These are phyloP conservation scores for Phyllotis vaccarum DNA, from an alignment of 2,797 vertebrate genomes.

Conservation along the genomic window DNA sequence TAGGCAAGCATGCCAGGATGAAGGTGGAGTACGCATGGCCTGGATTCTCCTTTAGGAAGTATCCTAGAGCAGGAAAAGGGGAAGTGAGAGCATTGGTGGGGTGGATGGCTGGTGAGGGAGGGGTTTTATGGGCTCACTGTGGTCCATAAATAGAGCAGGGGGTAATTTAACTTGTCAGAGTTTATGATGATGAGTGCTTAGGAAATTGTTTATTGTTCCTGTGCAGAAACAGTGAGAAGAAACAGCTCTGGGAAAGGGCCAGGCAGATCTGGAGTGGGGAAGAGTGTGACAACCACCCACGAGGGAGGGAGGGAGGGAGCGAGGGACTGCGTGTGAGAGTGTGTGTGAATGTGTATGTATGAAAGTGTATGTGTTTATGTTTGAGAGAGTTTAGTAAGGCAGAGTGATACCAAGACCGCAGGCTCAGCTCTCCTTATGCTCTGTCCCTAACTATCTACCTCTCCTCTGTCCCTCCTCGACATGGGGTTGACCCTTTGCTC, in stretches of 20 bases:
- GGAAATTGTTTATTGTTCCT: conserved; percentile 71
- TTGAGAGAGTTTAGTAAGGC: not conserved
- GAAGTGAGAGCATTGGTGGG: conserved; percentile 67
- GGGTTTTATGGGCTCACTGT: conserved; percentile 71
- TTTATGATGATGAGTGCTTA: conserved; percentile 77
- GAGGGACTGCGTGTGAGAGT: not conserved
- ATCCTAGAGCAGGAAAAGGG: conserved; percentile 46
- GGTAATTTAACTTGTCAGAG: conserved; percentile 69
- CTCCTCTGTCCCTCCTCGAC: not conserved
- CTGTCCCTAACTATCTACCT: not conserved
- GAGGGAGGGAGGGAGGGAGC: not conserved
- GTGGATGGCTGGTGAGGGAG: conserved; percentile 42
- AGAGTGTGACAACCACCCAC: conserved; percentile 12
- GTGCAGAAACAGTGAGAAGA: conserved; percentile 61
- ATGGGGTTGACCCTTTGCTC: not conserved
- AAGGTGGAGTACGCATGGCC: not conserved
- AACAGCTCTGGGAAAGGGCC: conserved; percentile 60
- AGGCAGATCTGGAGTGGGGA: conserved; percentile 25
- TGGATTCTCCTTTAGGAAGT: not conserved
- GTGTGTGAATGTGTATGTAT: not conserved
- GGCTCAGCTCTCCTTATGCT: not conserved
- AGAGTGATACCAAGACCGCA: not conserved
- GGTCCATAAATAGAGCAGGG: conserved; percentile 71
- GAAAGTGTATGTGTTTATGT: no score
- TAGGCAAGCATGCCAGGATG: not conserved